phyloP scores from a whole-genome alignment of 1,140 invertebrate genomes.

The Metaphire vulgaris region DNA sequence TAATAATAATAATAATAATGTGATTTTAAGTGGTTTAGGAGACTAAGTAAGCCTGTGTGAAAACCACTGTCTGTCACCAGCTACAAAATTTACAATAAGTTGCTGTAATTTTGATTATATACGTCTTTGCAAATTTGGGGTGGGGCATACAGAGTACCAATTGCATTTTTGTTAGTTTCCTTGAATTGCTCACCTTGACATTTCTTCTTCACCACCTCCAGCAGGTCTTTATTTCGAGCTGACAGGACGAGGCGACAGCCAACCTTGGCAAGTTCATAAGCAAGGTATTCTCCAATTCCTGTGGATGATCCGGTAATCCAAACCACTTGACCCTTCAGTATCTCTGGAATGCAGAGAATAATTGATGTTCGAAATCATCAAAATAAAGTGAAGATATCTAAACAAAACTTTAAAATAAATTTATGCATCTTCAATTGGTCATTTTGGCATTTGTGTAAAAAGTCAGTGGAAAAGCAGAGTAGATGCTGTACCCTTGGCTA shows the following conservation, averaged over 20 bases:
- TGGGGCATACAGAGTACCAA: neutral
- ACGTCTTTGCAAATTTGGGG: neutral
- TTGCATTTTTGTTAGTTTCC: neutral
- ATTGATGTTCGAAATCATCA: neutral
- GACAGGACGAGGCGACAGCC: constrained; percentile 68
- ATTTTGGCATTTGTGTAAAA: neutral
- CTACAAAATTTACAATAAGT: neutral
- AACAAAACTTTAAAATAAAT: neutral
- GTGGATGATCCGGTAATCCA: constrained; percentile 85
- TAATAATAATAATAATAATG: neutral
- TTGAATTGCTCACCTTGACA: constrained; percentile 58
- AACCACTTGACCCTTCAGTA: constrained; percentile 65
- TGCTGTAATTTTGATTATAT: neutral
- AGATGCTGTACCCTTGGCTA: neutral
- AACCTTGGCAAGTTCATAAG: constrained; percentile 63
- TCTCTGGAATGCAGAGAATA: constrained; percentile 31
- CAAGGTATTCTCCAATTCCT: constrained; percentile 75
- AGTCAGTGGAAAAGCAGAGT: neutral
- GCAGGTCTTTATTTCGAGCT: constrained; percentile 64
- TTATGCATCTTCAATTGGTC: neutral
- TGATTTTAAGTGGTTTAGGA: neutral
- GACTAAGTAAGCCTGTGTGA: neutral
- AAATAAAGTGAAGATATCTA: neutral
- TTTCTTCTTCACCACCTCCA: constrained; percentile 66
- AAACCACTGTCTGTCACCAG: neutral